Conservation (phyloP, 2,113 vertebrate species). For the Trogon melanurus region DNA sequence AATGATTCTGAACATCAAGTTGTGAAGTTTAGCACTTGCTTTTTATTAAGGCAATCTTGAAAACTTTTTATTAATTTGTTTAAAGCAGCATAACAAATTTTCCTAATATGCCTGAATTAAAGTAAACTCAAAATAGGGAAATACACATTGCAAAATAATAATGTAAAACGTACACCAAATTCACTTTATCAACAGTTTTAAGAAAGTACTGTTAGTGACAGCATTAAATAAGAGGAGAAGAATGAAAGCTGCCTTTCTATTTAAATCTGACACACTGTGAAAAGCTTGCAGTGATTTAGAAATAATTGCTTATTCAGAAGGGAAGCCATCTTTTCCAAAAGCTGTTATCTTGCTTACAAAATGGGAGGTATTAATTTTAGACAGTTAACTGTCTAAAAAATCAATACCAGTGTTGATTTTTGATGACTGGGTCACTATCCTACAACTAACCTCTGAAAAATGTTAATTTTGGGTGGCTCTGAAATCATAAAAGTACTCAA, state of each 20-base stretch:
- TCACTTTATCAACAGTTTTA: not conserved
- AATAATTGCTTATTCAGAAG: constrained; percentile 4
- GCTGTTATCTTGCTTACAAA: not conserved
- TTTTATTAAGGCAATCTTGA: not conserved
- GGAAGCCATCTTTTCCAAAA: not conserved
- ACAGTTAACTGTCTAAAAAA: not conserved
- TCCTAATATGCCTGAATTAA: not conserved
- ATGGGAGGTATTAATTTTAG: not conserved
- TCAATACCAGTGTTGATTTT: not conserved
- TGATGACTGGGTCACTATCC: not conserved
- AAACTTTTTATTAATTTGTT: not conserved
- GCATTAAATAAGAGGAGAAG: not conserved
- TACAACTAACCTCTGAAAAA: not conserved
- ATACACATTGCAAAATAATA: not conserved
- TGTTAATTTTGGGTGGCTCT: not conserved
- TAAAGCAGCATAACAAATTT: not conserved
- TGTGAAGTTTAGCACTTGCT: not conserved
- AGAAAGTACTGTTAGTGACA: not conserved
- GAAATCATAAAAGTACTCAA: not conserved
- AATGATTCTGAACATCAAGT: not conserved
- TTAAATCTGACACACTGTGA: not conserved
- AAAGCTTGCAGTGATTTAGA: not conserved
- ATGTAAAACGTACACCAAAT: not conserved
- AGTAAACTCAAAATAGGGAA: not conserved
- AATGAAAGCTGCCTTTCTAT: not conserved